Conservation (phyloP, 2,888 invertebrate genomes). For the Cephus rjabovi region DNA sequence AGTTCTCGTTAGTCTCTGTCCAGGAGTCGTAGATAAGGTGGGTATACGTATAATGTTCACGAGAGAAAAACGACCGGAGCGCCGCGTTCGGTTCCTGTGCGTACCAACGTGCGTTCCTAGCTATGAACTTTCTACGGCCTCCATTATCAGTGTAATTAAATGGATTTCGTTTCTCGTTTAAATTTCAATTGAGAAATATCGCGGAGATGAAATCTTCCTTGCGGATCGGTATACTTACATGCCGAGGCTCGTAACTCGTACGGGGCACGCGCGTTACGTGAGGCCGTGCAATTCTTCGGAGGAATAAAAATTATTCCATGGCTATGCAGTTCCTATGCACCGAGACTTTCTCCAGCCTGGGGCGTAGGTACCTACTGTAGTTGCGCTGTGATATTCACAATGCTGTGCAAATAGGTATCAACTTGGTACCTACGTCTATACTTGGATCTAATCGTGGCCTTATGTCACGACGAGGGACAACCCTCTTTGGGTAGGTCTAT, state of each 20-base stretch:
- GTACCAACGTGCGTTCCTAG: not conserved
- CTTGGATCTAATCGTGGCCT: not conserved
- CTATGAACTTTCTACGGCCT: not conserved
- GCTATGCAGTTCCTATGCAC: conserved; percentile 6
- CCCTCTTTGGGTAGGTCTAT: not conserved
- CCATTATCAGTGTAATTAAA: not conserved
- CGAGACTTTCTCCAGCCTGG: conserved; percentile 39
- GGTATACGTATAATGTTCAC: not conserved
- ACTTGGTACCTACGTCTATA: not conserved
- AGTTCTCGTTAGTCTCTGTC: not conserved
- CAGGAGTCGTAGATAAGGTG: not conserved
- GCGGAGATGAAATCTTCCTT: not conserved
- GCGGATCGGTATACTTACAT: not conserved
- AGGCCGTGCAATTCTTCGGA: conserved; percentile 31
- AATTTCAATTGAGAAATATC: not conserved
- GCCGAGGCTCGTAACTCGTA: not conserved
- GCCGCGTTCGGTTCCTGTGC: not conserved
- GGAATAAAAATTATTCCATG: not conserved
- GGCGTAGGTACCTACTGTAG: conserved; percentile 13
- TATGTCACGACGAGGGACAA: not conserved
- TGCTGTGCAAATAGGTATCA: not conserved
- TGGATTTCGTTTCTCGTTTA: not conserved
- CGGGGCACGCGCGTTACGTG: conserved; percentile 40
- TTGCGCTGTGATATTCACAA: not conserved
- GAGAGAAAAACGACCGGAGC: not conserved